Base-by-base conservation (phyloP, 1,140 invertebrate species). In the Drosophila kohkoa region DNA sequence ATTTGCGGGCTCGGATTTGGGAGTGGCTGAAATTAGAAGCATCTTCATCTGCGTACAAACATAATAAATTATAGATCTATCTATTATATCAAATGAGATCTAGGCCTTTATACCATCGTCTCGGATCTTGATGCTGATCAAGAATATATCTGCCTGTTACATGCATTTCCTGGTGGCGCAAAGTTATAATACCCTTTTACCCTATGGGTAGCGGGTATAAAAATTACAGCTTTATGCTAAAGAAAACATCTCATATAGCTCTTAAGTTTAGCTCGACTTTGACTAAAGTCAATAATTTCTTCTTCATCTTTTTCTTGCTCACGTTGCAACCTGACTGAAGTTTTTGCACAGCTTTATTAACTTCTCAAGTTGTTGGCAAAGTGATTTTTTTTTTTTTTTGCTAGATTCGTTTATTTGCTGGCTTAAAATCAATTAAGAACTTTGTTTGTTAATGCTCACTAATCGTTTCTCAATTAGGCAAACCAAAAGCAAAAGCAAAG, bases 381-480 rank as follows among this genome's bases (percentile, higher is more conserved):
- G 48, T 49, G 15, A 49, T 20, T 25, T 48, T 51, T 16, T 51
- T 35, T n/a, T n/a, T n/a, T 38, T 38, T 41, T 41, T 48, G 45
- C n/a, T 8, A n/a, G 3, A 48, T 32, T 54, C 48, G 48, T 49
- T 49, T 28, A 49, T 49, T 49, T 49, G 48, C 48, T 11, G 20
- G 38, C 38, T 60, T 35, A 60, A 48, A 60, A 60, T 60, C 63
- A 65, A 65, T 65, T 65, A 65, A 46, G 28, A 65, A 65, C 63
- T 65, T 65, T 16, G 35, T 10, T 25, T 38, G 20, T 28, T 45
- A 65, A 65, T 46, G 28, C 51, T 28, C 38, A 51, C 63, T 65
- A 65, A 65, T 65, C 63, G 63, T 43, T 65, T 65, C 63, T 65
- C 63, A 65, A 65, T 65, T 65, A 65, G 41, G 35, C 35, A 38